Evolutionary conservation across 2,888 invertebrate genomes (phyloP), one percentile per base, ranked within the genome.

Genomic region (Trachelus troglodyta): DNA sequence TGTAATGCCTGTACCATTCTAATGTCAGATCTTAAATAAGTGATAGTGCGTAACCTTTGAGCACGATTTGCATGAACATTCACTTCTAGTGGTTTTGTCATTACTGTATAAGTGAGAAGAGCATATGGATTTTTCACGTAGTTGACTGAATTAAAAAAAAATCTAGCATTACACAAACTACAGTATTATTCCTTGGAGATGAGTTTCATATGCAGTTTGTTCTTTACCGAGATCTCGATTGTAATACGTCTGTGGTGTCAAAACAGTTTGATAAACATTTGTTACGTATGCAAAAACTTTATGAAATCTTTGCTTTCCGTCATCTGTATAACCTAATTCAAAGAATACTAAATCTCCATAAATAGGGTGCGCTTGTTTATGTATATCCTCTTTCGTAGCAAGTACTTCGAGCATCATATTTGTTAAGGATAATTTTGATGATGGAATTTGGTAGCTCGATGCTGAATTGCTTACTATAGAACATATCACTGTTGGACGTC

Each of bases 1-100:
- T 94, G 94, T 82, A 96, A 92, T 0, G 95, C 94, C 87, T 94
- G 94, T 79, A 95, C 93, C 79, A 94, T 90, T 79, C 94, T 93
- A 79, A 95, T 89, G 81, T 93, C 93, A 4, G 93, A 83, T 12
- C 90, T 87, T 68, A 93, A 84, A 79, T 92, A 92, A 12, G 87
- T 86, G 4, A 92, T 85, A 12, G 89, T 84, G 83, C 90, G 86
- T 1, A 92, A 75, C 81, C 88, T 85, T 34, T 88, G 83, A 31
- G 89, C 80, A 78, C 86, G 84, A 35, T 77, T 77, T 12, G 73
- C 75, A 69, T 89, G 86, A 6, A 88, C 83, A 11, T 83, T 78
- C 4, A 81, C 77, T 6, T 85, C 83, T 0, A 89, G 79, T 6
- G 79, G 80, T 79, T 86, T 90, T 12, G 90, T 90, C 69, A 83